Base-by-base conservation (phyloP, 2,888 invertebrate genomes). In the Pilophorus perplexus region DNA sequence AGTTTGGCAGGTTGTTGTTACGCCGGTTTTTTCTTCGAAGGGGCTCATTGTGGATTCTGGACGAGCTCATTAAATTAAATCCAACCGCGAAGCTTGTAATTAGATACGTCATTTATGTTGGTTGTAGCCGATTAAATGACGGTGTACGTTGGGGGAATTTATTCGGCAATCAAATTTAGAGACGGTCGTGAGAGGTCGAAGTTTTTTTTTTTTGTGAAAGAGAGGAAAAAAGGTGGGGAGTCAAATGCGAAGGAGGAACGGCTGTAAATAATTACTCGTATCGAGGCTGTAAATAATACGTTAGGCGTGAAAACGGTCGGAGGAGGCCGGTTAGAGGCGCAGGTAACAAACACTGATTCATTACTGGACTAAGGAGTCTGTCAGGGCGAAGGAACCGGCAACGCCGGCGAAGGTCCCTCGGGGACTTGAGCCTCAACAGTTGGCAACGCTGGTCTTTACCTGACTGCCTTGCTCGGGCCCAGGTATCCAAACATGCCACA, bases 401-500 rank as follows among this genome's bases (percentile, higher is more conserved):
- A 59, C 44, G 57, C 59, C 64, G 67, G 33, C 12, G 33, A 33
- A 8, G 33, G 33, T 33, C 6, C 33, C 33, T n/a, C n/a, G n/a
- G n/a, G 20, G 22, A 50, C 20, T n/a, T n/a, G n/a, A n/a, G n/a
- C n/a, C 48, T 25, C 23, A 27, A 33, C 54, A 57, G 52, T 62
- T 64, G 54, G 68, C 66, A 70, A 68, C 68, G 66, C 66, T 67
- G 69, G 66, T 59, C 68, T 67, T 60, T 59, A 55, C 65, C 67
- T 66, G 55, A 59, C 62, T 62, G 44, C 62, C 62, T 62, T 62
- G 46, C 46, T 48, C 33, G 62, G 62, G 38, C 28, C 76, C 76
- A 73, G 75, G 75, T 75, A 73, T 62, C 67, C 67, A 67, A 67
- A 67, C 66, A 66, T 66, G 28, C 57, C 46, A 25, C 66, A 66